These are phyloP conservation scores for Callyntrura guangdongensis DNA, from an alignment of 2,888 invertebrate species.

Conservation along the genomic window DNA sequence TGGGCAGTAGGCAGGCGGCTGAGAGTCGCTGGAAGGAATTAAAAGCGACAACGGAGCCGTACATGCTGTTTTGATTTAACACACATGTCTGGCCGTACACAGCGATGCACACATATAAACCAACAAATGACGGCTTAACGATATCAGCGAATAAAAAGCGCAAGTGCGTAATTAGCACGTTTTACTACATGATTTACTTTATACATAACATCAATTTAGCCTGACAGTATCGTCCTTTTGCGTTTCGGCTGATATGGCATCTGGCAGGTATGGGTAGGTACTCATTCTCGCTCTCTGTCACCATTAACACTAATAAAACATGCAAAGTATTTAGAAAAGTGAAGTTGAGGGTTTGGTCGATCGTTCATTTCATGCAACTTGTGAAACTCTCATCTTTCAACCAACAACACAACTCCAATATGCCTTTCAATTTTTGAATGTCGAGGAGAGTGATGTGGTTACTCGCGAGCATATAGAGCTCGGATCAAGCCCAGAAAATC, in stretches of 20 bases:
- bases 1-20: conserved; percentile 4
- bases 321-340: not conserved
- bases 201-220: conserved; percentile 35
- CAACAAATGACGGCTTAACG: no score
- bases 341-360: conserved; percentile 33
- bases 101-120: no score
- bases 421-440: not conserved
- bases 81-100: not conserved
- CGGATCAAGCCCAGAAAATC: not conserved
- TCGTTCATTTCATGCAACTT: not conserved
- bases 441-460: not conserved
- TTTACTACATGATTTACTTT: conserved; percentile 14
- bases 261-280: conserved; percentile 2
- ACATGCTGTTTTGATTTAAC: not conserved
- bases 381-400: not conserved
- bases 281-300: not conserved
- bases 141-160: not conserved
- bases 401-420: not conserved
- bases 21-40: conserved; percentile 43
- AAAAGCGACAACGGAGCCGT: conserved; percentile 19
- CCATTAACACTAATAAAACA: not conserved
- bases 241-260: no score
- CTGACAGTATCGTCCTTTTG: no score
- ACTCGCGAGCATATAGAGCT: not conserved
- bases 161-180: conserved; percentile 53